Evolutionary conservation across 2,888 invertebrate species (phyloP).

Genomic region (Halictus quadricinctus): DNA sequence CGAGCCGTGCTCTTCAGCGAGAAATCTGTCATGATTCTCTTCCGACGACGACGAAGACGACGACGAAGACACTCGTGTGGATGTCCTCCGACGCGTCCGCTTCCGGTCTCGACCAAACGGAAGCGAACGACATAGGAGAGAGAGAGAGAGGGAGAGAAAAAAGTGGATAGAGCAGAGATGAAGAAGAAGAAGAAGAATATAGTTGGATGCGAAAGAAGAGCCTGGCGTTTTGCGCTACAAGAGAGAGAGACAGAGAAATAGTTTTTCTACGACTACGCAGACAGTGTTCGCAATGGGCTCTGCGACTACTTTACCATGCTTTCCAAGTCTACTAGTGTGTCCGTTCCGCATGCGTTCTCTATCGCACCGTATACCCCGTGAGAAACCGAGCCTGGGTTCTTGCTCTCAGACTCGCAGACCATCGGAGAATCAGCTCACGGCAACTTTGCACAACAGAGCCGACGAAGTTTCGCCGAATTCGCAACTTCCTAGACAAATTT

Average conservation of each 20-base stretch:
- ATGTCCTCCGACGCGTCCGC: conserved; percentile 10
- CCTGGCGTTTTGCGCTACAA: conserved; percentile 32
- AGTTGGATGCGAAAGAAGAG: conserved; percentile 8
- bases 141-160: background rate
- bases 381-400: conserved; percentile 24
- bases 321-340: conserved; percentile 38
- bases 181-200: conserved; percentile 1
- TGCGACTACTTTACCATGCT: conserved; percentile 63
- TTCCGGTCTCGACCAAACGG: conserved; percentile 21
- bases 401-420: background rate
- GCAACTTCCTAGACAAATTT: background rate
- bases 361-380: conserved; percentile 22
- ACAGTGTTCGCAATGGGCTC: conserved; percentile 17
- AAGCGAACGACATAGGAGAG: conserved; percentile 17
- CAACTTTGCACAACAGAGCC: background rate
- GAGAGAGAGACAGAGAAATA: conserved; percentile 6
- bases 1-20: background rate
- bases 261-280: conserved; percentile 17
- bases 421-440: background rate
- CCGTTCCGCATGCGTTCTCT: conserved; percentile 59
- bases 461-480: background rate
- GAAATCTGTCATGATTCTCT: background rate
- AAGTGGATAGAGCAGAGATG: conserved; percentile 2
- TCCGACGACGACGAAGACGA: conserved; percentile 5
- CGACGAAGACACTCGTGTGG: background rate